Conservation (phyloP, 2,888 invertebrate genomes). For the Papilio protenor region DNA sequence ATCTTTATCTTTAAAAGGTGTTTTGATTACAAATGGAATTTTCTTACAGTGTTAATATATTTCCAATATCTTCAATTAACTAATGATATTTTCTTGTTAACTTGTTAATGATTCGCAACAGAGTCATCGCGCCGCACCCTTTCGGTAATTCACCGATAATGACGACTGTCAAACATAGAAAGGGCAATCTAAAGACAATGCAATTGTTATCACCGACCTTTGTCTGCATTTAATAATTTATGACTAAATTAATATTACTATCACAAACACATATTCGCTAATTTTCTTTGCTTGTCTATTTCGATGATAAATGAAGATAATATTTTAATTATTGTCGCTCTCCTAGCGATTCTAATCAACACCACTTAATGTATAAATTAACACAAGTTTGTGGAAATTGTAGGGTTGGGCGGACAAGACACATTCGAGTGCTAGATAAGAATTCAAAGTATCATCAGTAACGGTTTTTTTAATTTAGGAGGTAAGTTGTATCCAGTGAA, state of each 20-base stretch:
- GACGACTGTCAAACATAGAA: neutral
- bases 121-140: conserved; percentile 12
- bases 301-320: conserved; percentile 33
- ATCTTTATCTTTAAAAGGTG: neutral
- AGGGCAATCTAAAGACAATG: conserved; percentile 8
- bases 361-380: conserved; percentile 18
- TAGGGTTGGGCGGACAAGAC: conserved; percentile 9
- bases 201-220: conserved; percentile 9
- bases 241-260: conserved; percentile 16
- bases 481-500: neutral
- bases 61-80: neutral
- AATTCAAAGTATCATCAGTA: neutral
- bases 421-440: conserved; percentile 19
- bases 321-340: neutral
- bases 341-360: neutral
- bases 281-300: conserved; percentile 38
- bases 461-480: neutral
- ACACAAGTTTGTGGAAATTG: conserved; percentile 4
- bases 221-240: conserved; percentile 7
- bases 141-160: conserved; percentile 28
- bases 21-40: neutral
- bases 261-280: conserved; percentile 35
- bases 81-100: conserved; percentile 16
- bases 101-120: neutral
- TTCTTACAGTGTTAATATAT: neutral